Conservation (phyloP, 1,140 invertebrate genomes). For the Rhagoletis zephyria region DNA sequence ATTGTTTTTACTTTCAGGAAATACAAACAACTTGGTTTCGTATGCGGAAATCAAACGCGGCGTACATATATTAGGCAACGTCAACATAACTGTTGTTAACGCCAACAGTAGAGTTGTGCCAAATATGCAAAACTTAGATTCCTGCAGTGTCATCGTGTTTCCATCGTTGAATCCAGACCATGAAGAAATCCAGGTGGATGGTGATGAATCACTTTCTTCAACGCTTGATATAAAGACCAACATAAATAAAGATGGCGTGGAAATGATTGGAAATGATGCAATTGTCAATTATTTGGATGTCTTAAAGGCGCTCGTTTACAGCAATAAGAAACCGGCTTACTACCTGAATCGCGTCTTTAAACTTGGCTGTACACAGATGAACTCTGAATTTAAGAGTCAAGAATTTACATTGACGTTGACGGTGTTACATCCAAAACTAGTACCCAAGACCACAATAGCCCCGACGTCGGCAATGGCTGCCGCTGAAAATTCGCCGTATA, state of each 20-base stretch:
- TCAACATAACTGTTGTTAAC: conserved; percentile 62
- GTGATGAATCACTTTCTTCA: conserved; percentile 68
- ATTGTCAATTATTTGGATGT: conserved; percentile 86
- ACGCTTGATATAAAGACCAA: conserved; percentile 71
- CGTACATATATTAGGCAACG: conserved; percentile 68
- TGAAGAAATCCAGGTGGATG: conserved; percentile 78
- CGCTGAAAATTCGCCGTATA: background rate
- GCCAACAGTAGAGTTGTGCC: conserved; percentile 62
- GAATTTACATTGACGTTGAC: conserved; percentile 87
- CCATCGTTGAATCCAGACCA: conserved; percentile 95
- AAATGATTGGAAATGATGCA: conserved; percentile 86
- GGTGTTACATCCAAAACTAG: conserved; percentile 83
- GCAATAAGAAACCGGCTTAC: conserved; percentile 93
- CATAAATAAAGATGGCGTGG: conserved; percentile 82
- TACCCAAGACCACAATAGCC: conserved; percentile 61
- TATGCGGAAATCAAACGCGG: conserved; percentile 71
- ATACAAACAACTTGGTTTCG: conserved; percentile 69
- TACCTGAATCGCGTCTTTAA: conserved; percentile 95
- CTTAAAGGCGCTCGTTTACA: conserved; percentile 91
- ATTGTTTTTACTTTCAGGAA: conserved; percentile 59
- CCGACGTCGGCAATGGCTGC: conserved; percentile 5
- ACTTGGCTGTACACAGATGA: conserved; percentile 92
- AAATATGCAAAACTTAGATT: conserved; percentile 81
- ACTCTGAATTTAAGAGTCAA: conserved; percentile 92
- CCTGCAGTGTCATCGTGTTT: conserved; percentile 92